These are phyloP conservation scores for Microdon myrmicae DNA, from an alignment of 2,888 invertebrate genomes.

Conservation along the genomic window DNA sequence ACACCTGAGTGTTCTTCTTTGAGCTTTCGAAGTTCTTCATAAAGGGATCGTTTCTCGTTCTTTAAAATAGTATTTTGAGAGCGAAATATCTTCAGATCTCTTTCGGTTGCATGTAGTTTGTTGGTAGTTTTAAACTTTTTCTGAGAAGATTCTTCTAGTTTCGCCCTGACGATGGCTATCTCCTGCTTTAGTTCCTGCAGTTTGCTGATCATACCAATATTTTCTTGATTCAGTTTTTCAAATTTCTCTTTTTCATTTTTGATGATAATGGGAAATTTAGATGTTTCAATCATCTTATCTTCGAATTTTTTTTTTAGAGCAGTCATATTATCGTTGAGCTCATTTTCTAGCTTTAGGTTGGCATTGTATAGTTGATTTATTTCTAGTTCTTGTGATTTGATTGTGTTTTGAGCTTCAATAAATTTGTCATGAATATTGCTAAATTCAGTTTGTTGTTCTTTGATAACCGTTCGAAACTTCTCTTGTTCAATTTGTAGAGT, in stretches of 20 bases:
- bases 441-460: conserved; percentile 61
- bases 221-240: conserved; percentile 60
- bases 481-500: conserved; percentile 60
- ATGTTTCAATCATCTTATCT: conserved; percentile 59
- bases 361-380: conserved; percentile 61
- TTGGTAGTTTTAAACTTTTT: conserved; percentile 57
- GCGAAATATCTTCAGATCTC: conserved; percentile 62
- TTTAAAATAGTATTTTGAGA: conserved; percentile 60
- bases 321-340: conserved; percentile 60
- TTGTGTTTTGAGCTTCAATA: conserved; percentile 61
- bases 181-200: conserved; percentile 57
- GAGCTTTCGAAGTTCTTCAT: conserved; percentile 57
- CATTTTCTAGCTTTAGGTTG: conserved; percentile 61
- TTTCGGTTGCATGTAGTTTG: conserved; percentile 59
- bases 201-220: conserved; percentile 58
- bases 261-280: conserved; percentile 60
- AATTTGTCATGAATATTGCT: conserved; percentile 62
- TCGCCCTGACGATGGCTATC: conserved; percentile 56
- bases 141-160: conserved; percentile 61
- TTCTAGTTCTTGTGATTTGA: conserved; percentile 63
- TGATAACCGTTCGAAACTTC: conserved; percentile 61
- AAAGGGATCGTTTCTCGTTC: conserved; percentile 59
- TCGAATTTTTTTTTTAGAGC: conserved; percentile 61
- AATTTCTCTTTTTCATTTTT: conserved; percentile 61
- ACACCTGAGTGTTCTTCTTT: conserved; percentile 59